Base-by-base conservation (phyloP, 2,888 invertebrate genomes). In the Bedellia somnulentella region DNA sequence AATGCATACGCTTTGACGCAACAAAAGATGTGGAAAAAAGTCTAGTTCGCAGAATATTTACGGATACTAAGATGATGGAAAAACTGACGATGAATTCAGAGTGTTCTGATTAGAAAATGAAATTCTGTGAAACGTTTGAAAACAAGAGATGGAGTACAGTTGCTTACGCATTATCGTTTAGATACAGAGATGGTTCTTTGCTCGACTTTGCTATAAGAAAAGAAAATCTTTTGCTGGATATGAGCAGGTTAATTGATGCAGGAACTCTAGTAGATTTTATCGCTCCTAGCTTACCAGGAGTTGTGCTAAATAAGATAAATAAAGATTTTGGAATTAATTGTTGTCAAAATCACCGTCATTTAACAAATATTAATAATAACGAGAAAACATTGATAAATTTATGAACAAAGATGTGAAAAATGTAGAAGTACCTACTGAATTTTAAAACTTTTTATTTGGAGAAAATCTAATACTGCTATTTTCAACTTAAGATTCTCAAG, bases 1-100 rank as follows among this genome's bases (percentile, higher is more conserved):
- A 35, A 17, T 35, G 32, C 21, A 2, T 5, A 27, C 24, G 30
- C 1, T 32, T 33, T 24, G 27, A 36, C 10, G 16, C 31, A 8
- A 32, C 5, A 3, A 16, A 12, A 10, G 30, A 32, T 17, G 25
- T 27, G 5, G 30, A 30, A 9, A 35, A 32, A 12, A 35, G 30
- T 16, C 28, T 30, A 24, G 26, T 33, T 18, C 18, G 33, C 4
- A 15, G 27, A 24, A 12, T 27, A n/a, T 31, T 32, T 15, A 14
- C 32, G 27, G 31, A 32, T 10, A 27, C 9, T 6, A 14, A n/a
- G 13, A 12, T 12, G 25, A n/a, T 25, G n/a, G 15, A 15, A 8
- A 25, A 25, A 25, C 3, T 25, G 8, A 25, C 25, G 3, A 6
- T 25, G 14, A 25, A 25, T 15, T 13, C 25, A 3, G 25, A 12